These are phyloP conservation scores for Erannis defoliaria DNA, from an alignment of 2,888 invertebrate genomes.

Conservation along the genomic window DNA sequence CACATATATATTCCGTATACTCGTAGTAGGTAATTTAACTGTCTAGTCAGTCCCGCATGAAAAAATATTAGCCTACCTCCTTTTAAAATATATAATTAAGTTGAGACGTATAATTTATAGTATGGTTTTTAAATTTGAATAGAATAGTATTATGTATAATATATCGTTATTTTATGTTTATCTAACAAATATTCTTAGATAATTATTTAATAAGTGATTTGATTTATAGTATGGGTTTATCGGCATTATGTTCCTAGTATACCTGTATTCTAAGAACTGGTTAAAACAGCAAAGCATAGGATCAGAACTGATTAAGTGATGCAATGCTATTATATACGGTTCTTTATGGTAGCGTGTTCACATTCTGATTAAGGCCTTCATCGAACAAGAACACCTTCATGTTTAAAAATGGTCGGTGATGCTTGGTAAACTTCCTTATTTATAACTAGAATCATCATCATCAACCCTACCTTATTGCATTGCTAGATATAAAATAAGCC, in stretches of 20 bases:
- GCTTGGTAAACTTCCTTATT: conserved; percentile 12
- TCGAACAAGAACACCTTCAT: conserved; percentile 17
- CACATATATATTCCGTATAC: too few relatives aligned
- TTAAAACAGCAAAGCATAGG: conserved; percentile 1
- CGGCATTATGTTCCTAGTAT: background rate
- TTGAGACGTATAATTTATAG: too few relatives aligned
- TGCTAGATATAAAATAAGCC: too few relatives aligned
- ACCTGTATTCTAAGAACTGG: conserved; percentile 1
- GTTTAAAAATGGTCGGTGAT: conserved; percentile 9
- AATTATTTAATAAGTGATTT: background rate
- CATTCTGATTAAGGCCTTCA: conserved; percentile 11
- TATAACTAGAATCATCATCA: background rate
- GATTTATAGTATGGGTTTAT: conserved; percentile 1
- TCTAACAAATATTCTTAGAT: too few relatives aligned
- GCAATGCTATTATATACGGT: conserved; percentile 7
- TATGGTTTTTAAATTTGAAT: too few relatives aligned
- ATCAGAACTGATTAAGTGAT: background rate
- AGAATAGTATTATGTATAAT: too few relatives aligned
- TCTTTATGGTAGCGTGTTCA: background rate
- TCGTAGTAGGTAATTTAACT: too few relatives aligned
- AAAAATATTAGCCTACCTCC: too few relatives aligned
- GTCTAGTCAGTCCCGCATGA: too few relatives aligned
- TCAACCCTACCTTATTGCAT: background rate
- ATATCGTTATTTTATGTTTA: too few relatives aligned
- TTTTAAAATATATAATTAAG: too few relatives aligned